Conservation (phyloP, 2,797 vertebrate species). For the Macropus fuliginosus region DNA sequence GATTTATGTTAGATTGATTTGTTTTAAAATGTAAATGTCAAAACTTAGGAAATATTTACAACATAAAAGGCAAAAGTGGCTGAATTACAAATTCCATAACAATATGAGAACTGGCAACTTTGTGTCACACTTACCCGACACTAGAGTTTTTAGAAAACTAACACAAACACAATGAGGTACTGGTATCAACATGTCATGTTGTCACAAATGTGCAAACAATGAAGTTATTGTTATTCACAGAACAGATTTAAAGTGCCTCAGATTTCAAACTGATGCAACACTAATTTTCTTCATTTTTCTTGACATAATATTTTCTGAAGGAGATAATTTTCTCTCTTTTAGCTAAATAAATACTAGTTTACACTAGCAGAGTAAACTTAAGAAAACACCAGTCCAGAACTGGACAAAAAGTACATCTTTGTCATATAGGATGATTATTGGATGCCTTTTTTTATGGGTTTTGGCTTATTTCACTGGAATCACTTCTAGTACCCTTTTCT, state of each 20-base stretch:
- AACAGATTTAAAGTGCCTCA: constrained; percentile 57
- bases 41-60: constrained; percentile 53
- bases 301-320: neutral
- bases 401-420: constrained; percentile 27
- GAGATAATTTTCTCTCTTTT: constrained; percentile 28
- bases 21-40: constrained; percentile 16
- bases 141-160: constrained; percentile 42
- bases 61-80: constrained; percentile 65
- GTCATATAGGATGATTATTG: constrained; percentile 27
- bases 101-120: neutral
- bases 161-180: constrained; percentile 56
- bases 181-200: neutral
- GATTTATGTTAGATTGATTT: constrained; percentile 29
- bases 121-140: constrained; percentile 42
- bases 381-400: constrained; percentile 53
- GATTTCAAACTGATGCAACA: constrained; percentile 54
- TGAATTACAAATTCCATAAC: constrained; percentile 49
- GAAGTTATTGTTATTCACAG: constrained; percentile 36
- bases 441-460: neutral
- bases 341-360: constrained; percentile 61
- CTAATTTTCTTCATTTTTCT: neutral
- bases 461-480: constrained; percentile 49
- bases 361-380: constrained; percentile 58
- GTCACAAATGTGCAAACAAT: constrained; percentile 31
- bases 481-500: constrained; percentile 43